These are phyloP conservation scores for Brachionus asplanchnoidis DNA, from an alignment of 1,140 invertebrate genomes.

Conservation along the genomic window DNA sequence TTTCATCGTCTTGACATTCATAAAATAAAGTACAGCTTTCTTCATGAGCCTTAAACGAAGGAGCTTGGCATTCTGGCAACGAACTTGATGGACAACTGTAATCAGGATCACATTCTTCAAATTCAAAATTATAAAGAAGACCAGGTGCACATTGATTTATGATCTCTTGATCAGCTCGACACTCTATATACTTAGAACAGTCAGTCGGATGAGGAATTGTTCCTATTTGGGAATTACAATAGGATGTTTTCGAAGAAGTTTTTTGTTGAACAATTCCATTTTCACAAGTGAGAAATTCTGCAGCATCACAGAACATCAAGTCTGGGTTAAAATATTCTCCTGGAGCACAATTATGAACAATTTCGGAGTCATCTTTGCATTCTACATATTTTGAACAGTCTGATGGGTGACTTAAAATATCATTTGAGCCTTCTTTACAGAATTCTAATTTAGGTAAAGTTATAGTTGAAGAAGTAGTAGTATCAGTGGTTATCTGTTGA, in stretches of 20 bases:
- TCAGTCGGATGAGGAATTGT: not conserved
- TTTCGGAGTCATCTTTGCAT: not conserved
- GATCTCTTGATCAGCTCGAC: not conserved
- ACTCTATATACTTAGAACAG: constrained; percentile 14
- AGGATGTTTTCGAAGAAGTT: not conserved
- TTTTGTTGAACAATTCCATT: not conserved
- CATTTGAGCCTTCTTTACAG: not conserved
- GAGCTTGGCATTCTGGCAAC: not conserved
- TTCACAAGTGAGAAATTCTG: not conserved
- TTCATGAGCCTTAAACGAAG: not conserved
- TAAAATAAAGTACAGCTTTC: not conserved
- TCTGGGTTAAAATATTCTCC: not conserved
- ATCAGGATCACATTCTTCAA: not conserved
- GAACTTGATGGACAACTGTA: not conserved
- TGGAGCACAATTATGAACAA: not conserved
- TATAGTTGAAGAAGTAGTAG: too few relatives aligned
- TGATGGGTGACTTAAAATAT: not conserved
- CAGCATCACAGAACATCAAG: not conserved
- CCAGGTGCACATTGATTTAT: not conserved
- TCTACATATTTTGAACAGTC: too few relatives aligned
- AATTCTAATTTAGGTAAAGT: not conserved
- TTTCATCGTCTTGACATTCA: not conserved
- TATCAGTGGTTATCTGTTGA: not conserved
- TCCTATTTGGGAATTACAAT: not conserved
- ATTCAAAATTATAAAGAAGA: not conserved